Evolutionary conservation across 1,140 invertebrate species (phyloP), one percentile per base, ranked within the genome.

Genomic region (Lordiphosa clarofinis): DNA sequence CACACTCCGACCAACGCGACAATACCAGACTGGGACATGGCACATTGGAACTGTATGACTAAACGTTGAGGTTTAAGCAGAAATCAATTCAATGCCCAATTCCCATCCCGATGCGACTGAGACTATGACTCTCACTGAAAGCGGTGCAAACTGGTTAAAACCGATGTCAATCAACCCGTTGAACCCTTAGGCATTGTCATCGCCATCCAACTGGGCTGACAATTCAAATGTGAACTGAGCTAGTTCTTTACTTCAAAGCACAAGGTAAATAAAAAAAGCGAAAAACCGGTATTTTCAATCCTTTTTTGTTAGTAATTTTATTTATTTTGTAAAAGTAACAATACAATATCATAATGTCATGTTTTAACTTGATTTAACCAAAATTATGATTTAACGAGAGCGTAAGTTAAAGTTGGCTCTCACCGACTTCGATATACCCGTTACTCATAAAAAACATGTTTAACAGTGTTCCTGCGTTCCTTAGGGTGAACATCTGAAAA

Each of bases 81-180:
- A 84, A 76, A 84, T 84, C 78, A 82, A 82, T 84, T 82, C 50
- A 53, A 28, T 59, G 55, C 42, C 42, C 64, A 68, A 67, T 66
- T 37, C 49, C 28, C 52, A 28, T 36, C 48, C 42, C 31, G 13
- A 49, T 50, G 28, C 36, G 36, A 6, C 47, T 50, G 13, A 15
- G 12, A 12, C 11, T 10, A 10, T 2, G 1, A 3, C 21, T 28
- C 2, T 28, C 5, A 28, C 28, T 31, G 28, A 56, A 15, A 35
- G 59, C 73, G 55, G 68, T 66, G 35, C 21, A 31, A 73, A 70
- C 63, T 56, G 78, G 63, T 76, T 76, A 21, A n/a, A 82, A 84
- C 76, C 59, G 43, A 68, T 50, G 35, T 19, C 73, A 72, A 76
- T 61, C 67, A 72, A 59, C 65, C 42, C 56, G 55, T 28, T 60